phyloP scores from a whole-genome alignment of 2,888 invertebrate genomes.

The Ferdinandea cuprea region DNA sequence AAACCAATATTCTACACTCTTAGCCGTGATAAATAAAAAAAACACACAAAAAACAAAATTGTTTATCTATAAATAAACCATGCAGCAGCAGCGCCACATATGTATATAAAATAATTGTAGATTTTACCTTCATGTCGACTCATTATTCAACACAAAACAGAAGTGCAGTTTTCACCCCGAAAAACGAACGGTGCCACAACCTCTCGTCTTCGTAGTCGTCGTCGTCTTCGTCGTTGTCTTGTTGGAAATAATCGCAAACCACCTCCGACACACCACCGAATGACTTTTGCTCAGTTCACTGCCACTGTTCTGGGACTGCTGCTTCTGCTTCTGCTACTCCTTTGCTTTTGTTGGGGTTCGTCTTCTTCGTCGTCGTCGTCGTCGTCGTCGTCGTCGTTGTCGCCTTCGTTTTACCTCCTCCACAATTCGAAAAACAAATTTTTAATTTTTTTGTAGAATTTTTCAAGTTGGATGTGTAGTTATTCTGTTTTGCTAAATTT shows the following conservation, averaged over 20 bases:
- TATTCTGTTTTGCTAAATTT: constrained; percentile 16
- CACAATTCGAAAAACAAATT: neutral
- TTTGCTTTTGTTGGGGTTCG: neutral
- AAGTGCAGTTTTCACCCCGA: constrained; percentile 70
- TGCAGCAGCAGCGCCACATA: neutral
- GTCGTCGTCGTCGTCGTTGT: neutral
- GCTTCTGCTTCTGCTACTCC: constrained; percentile 10
- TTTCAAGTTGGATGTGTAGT: neutral
- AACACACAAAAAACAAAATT: constrained; percentile 16
- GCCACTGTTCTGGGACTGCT: neutral
- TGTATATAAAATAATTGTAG: neutral
- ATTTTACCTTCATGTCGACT: constrained; percentile 96
- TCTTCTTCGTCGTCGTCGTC: constrained; percentile 8
- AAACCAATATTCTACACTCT: constrained; percentile 7
- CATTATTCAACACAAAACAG: constrained; percentile 85
- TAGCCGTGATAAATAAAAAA: neutral
- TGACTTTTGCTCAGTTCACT: neutral
- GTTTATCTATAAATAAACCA: constrained; percentile 33
- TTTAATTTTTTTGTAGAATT: neutral
- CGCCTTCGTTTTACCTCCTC: constrained; percentile 1
- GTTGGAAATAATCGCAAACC: constrained; percentile 65
- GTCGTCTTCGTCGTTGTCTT: constrained; percentile 50
- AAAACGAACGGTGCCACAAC: constrained; percentile 59
- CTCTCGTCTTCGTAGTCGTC: constrained; percentile 47
- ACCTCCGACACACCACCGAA: constrained; percentile 49